Percentiles rank a stretch among this genome's conserved stretches.
These are phyloP conservation scores for Perdita meconis DNA, from an alignment of 2,888 invertebrate genomes.

Conservation along the genomic window DNA sequence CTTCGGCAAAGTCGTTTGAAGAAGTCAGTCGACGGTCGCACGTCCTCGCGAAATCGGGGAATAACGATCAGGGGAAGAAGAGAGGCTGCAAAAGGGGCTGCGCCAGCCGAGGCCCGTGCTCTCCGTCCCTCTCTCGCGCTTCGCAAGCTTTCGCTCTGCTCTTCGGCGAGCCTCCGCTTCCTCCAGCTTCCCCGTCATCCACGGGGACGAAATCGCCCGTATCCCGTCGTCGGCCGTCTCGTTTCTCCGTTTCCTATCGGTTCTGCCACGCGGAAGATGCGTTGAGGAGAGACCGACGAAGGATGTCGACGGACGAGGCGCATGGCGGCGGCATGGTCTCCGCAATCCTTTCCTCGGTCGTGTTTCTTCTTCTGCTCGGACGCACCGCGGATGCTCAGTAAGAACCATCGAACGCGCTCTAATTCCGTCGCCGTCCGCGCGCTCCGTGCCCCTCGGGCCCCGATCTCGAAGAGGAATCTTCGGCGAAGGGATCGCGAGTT, in stretches of 20 bases:
- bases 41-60: slow-evolving; percentile 67
- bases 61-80: slow-evolving; percentile 40
- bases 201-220: not conserved
- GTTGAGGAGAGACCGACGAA: slow-evolving; percentile 60
- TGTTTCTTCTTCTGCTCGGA: slow-evolving; percentile 74
- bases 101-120: slow-evolving; percentile 6
- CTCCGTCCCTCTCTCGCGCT: not conserved
- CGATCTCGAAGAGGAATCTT: no score
- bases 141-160: no score
- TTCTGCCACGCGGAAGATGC: slow-evolving; percentile 64
- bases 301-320: slow-evolving; percentile 70
- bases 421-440: no score
- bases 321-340: slow-evolving; percentile 69
- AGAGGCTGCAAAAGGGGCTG: slow-evolving; percentile 1
- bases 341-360: slow-evolving; percentile 70
- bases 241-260: not conserved
- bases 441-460: no score
- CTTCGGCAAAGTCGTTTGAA: slow-evolving; percentile 82
- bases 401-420: slow-evolving; percentile 62
- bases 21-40: slow-evolving; percentile 77
- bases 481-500: no score
- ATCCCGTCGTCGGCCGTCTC: not conserved
- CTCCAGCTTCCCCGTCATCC: not conserved
- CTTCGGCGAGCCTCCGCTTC: not conserved
- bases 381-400: slow-evolving; percentile 79